These are phyloP conservation scores for Metellina segmentata DNA, from an alignment of 2,888 invertebrate genomes.

Conservation along the genomic window DNA sequence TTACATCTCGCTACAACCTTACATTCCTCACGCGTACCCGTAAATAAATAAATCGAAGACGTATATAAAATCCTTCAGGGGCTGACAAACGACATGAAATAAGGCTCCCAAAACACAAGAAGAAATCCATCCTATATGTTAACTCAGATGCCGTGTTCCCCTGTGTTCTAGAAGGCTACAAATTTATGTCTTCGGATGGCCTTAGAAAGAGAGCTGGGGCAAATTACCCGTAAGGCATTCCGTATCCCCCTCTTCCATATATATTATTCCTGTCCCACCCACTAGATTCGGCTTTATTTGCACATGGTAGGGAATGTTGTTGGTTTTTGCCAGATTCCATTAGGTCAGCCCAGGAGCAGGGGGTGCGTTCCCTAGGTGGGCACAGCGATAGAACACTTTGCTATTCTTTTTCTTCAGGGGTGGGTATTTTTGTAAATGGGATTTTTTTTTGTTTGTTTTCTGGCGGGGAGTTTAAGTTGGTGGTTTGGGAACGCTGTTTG, in stretches of 20 bases:
- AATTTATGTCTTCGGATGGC: conserved; percentile 57
- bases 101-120: background rate
- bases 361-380: conserved; percentile 65
- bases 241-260: conserved; percentile 12
- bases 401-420: conserved; percentile 25
- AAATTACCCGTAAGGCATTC: conserved; percentile 67
- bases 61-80: background rate
- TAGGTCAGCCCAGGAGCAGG: conserved; percentile 43
- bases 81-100: conserved; percentile 37
- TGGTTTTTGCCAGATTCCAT: conserved; percentile 66
- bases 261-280: conserved; percentile 41
- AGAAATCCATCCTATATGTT: conserved; percentile 20
- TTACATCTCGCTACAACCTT: background rate
- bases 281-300: conserved; percentile 63
- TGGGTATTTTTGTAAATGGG: background rate
- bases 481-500: conserved; percentile 6
- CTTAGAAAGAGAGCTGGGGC: conserved; percentile 58
- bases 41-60: conserved; percentile 40
- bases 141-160: conserved; percentile 10
- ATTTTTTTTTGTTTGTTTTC: conserved; percentile 40
- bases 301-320: conserved; percentile 59
- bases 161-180: background rate
- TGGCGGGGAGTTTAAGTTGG: conserved; percentile 12
- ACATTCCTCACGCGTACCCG: background rate
- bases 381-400: background rate